A percentile compares a stretch with the other conserved stretches of the same genome.
phyloP scores from a whole-genome alignment of 2,113 vertebrate genomes.

The Urocitellus parryii region DNA sequence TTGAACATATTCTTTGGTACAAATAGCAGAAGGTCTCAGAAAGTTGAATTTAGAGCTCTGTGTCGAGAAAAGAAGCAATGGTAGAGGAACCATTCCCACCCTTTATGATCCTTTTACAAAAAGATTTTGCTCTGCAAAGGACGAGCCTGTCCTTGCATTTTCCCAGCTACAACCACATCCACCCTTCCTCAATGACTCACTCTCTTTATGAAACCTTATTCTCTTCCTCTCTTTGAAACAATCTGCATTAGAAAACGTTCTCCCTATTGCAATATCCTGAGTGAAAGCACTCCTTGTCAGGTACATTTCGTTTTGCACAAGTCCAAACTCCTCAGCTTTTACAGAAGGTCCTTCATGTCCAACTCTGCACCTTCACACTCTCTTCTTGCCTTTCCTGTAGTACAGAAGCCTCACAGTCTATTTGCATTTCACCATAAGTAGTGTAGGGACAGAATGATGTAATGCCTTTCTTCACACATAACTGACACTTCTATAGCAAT shows the following conservation, averaged over 20 bases:
- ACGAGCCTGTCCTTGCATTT: not conserved
- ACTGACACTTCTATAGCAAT: not conserved
- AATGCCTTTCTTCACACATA: not conserved
- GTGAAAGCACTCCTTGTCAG: not conserved
- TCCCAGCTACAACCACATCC: not conserved
- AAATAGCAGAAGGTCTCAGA: not conserved
- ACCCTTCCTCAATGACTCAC: not conserved
- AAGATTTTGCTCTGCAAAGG: not conserved
- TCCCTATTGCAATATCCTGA: not conserved
- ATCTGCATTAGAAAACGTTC: not conserved
- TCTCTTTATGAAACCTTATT: not conserved
- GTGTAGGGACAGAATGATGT: not conserved
- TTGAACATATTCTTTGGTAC: not conserved
- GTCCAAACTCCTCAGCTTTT: not conserved
- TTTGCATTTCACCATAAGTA: not conserved
- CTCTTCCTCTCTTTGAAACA: not conserved
- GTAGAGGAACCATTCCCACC: not conserved
- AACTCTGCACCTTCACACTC: not conserved
- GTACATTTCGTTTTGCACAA: not conserved
- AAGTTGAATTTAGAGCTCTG: not conserved
- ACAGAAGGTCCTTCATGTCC: not conserved
- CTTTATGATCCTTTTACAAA: not conserved
- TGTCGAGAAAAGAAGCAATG: not conserved
- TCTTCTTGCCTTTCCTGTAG: not conserved
- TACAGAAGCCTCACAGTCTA: not conserved